A percentile compares a stretch with the other conserved stretches of the same genome.
Evolutionary conservation across 1,140 invertebrate genomes (phyloP).

Genomic region (Agraylea sexmaculata): DNA sequence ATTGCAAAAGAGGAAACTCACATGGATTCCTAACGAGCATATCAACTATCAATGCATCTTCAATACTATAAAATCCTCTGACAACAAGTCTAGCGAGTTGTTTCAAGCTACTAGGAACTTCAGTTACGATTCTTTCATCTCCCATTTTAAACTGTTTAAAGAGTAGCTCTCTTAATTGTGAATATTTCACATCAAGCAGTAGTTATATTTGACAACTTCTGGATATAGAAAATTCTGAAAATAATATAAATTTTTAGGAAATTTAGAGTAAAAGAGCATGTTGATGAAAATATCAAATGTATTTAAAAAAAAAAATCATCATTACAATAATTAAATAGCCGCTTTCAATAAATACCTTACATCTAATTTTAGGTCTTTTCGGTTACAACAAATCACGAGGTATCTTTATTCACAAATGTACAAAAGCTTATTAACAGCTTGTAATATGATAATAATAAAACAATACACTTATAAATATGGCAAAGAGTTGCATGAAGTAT

Average conservation of each 20-base stretch:
- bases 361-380: conserved; percentile 6
- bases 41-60: conserved; percentile 89
- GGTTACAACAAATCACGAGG: not conserved
- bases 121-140: conserved; percentile 51
- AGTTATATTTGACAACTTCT: not conserved
- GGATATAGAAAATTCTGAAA: not conserved
- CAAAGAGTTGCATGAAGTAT: conserved; percentile 1
- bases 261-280: conserved; percentile 2
- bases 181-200: too few relatives aligned
- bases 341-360: too few relatives aligned
- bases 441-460: not conserved
- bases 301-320: conserved; percentile 16
- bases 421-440: conserved; percentile 1
- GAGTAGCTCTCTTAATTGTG: not conserved
- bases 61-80: conserved; percentile 84
- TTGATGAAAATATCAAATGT: conserved; percentile 17
- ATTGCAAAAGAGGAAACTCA: conserved; percentile 32
- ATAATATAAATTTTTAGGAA: not conserved
- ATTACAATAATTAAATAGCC: conserved; percentile 7
- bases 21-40: conserved; percentile 90
- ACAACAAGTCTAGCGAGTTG: conserved; percentile 82
- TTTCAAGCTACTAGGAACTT: conserved; percentile 83
- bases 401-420: conserved; percentile 1
- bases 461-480: not conserved
- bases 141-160: conserved; percentile 24